Base-by-base conservation (phyloP, 2,113 vertebrate species). In the Aviceda subcristata region DNA sequence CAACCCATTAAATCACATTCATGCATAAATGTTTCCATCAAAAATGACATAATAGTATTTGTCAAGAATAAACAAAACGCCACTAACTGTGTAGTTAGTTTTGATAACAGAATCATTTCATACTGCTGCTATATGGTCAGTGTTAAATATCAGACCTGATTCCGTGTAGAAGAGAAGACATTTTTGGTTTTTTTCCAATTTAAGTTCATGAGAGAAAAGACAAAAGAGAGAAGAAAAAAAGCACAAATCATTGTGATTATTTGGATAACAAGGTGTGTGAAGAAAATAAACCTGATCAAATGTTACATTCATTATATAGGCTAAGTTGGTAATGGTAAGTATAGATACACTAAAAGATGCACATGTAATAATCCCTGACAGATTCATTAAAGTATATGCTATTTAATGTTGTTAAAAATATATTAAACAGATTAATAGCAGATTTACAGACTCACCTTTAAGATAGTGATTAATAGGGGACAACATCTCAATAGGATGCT, bases 121-220 rank as follows among this genome's bases (percentile, higher is more conserved):
- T 46, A 29, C 7, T 77, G 6, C 5, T 93, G 24, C 17, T 22
- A 3, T 79, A 41, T 38, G 20, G 2, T 60, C 45, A 4, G 14
- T 56, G 9, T 24, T 22, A 64, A 80, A 55, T 34, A 63, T 15
- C 43, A 9, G 39, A 30, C 36, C 21, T 59, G 22, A 50, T 64
- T 16, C 14, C 8, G 30, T 19, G 34, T 1, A 11, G 24, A 30
- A n/a, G 8, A 74, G 3, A 6, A 68, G 1, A 0, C 4, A 22
- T 74, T 74, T 87, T 43, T 19, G 1, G 1, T 5, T 50, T 57
- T 46, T 64, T 80, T 68, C 4, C 3, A 38, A 11, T 36, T 34
- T 72, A 45, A 66, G 17, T 57, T 62, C 8, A 32, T 43, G 23
- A 60, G 3, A 56, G 9, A 48, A 81, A 81, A 68, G 6, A 48